phyloP scores from a whole-genome alignment of 2,888 invertebrate species.

The Lochmaea crataegi region DNA sequence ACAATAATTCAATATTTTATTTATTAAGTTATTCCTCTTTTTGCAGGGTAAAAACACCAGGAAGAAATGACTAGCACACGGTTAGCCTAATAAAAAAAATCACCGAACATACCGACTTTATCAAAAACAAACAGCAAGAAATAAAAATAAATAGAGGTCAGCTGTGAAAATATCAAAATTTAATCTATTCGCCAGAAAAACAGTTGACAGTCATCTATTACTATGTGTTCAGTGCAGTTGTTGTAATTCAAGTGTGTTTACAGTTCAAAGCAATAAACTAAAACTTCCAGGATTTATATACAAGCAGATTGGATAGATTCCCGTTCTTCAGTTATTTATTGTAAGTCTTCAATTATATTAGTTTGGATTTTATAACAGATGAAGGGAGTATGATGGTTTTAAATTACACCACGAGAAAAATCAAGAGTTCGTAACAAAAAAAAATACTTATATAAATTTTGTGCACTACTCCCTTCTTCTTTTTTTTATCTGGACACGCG shows the following conservation, averaged over 20 bases:
- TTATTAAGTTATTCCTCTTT: neutral
- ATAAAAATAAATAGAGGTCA: conserved; percentile 52
- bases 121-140: conserved; percentile 37
- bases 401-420: neutral
- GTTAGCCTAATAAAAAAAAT: neutral
- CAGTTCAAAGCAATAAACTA: conserved; percentile 34
- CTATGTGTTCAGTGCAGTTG: conserved; percentile 42
- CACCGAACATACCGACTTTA: conserved; percentile 18
- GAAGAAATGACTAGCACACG: neutral
- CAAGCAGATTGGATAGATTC: conserved; percentile 22
- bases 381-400: neutral
- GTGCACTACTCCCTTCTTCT: too few relatives aligned
- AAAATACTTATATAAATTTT: too few relatives aligned
- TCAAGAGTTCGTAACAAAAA: too few relatives aligned
- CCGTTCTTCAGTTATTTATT: conserved; percentile 19
- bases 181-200: conserved; percentile 44
- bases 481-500: too few relatives aligned
- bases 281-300: conserved; percentile 45
- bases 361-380: conserved; percentile 11
- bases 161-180: conserved; percentile 48
- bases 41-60: neutral
- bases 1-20: too few relatives aligned
- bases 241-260: conserved; percentile 36
- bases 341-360: conserved; percentile 17
- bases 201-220: conserved; percentile 46